Conservation (phyloP, 1,140 invertebrate species). For the Wasmannia auropunctata region DNA sequence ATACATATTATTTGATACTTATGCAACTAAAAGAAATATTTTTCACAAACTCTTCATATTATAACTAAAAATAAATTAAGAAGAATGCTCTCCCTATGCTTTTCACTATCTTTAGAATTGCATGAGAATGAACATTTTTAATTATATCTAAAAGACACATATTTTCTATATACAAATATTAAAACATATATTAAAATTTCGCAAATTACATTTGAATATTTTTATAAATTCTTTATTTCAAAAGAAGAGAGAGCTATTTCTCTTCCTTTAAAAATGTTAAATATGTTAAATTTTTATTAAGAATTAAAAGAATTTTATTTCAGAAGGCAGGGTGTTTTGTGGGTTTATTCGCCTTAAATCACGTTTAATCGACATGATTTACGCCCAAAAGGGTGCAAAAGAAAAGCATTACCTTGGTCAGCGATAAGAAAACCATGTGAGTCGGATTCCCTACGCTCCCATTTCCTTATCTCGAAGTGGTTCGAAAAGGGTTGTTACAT, state of each 20-base stretch:
- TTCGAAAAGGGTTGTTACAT: constrained; percentile 55
- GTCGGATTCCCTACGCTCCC: constrained; percentile 28
- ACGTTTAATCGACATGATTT: constrained; percentile 31
- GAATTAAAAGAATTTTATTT: neutral
- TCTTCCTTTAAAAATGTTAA: neutral
- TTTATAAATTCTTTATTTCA: constrained; percentile 1
- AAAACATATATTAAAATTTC: neutral
- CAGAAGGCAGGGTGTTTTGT: neutral
- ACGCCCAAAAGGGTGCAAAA: constrained; percentile 14
- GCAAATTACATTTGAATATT: neutral
- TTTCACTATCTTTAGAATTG: neutral
- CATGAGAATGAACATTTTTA: neutral
- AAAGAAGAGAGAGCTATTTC: neutral
- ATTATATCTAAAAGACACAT: neutral
- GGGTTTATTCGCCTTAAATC: neutral
- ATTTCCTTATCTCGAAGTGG: constrained; percentile 14
- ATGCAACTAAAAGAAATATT: neutral
- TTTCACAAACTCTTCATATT: neutral
- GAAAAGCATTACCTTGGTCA: constrained; percentile 34
- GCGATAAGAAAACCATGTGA: constrained; percentile 48
- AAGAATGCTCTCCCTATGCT: neutral
- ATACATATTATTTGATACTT: neutral
- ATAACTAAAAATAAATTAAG: neutral
- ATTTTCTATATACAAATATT: neutral
- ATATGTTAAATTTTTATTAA: constrained; percentile 10